phyloP scores from a whole-genome alignment of 2,888 invertebrate species.

The Agrilus cyanescens region DNA sequence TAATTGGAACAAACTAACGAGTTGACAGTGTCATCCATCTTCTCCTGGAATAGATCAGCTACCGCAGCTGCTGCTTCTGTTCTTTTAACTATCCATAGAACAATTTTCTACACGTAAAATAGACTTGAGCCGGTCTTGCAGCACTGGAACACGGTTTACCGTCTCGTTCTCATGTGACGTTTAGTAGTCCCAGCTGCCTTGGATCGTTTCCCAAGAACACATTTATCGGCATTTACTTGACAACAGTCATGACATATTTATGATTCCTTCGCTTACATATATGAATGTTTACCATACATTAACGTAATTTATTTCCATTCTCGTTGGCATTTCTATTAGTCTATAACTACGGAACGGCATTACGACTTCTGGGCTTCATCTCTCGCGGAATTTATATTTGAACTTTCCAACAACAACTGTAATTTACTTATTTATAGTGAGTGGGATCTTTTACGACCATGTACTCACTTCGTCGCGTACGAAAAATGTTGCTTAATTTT shows the following conservation, averaged over 20 bases:
- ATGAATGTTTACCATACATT: slow-evolving; percentile 40
- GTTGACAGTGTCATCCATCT: slow-evolving; percentile 29
- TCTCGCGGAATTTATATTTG: neutral
- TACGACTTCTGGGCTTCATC: neutral
- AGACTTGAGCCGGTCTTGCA: no score
- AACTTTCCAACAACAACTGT: no score
- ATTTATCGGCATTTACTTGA: slow-evolving; percentile 39
- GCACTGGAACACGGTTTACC: no score
- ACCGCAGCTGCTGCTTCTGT: slow-evolving; percentile 28
- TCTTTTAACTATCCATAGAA: slow-evolving; percentile 7
- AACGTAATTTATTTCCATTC: slow-evolving; percentile 37
- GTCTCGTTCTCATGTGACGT: slow-evolving; percentile 3
- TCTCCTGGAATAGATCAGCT: slow-evolving; percentile 30
- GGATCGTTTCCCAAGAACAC: slow-evolving; percentile 34
- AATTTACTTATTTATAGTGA: no score
- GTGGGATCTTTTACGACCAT: no score
- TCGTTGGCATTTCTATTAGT: slow-evolving; percentile 38
- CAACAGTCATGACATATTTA: slow-evolving; percentile 39
- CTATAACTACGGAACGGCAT: slow-evolving; percentile 25
- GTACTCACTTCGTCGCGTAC: no score
- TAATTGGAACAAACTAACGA: slow-evolving; percentile 33
- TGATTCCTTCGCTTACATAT: slow-evolving; percentile 36
- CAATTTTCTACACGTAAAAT: slow-evolving; percentile 2
- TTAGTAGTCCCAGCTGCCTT: slow-evolving; percentile 12
- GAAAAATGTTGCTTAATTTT: no score